Base-by-base conservation (phyloP, 2,888 invertebrate species). In the Pilophorus perplexus region DNA sequence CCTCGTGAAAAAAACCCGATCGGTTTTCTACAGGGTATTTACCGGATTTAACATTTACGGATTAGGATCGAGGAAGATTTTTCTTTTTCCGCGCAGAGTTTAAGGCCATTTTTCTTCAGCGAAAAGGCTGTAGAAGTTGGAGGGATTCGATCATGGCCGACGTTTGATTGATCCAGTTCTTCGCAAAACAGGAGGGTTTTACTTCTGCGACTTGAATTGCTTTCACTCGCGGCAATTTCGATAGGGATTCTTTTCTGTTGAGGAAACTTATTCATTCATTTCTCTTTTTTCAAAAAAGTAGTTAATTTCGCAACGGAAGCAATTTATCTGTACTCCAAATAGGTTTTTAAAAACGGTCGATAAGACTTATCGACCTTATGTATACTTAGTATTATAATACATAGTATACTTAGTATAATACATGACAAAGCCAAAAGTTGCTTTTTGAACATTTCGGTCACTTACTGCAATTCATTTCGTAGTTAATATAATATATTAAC, bases 21-120 rank as follows among this genome's bases (percentile, higher is more conserved):
- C 59, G 59, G 59, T 42, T 59, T 59, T 59, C 59, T 40, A 59
- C 59, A 59, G 33, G 59, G 59, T 25, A 27, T 40, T 59, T 59
- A 40, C 44, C 42, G 59, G 38, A 59, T 59, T 59, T 59, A 42
- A 59, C 59, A 59, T 59, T 42, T 25, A 22, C 18, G 44, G 16
- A 59, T 44, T 28, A 27, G 46, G 23, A 46, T 46, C 22, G 46
- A 28, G 52, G 28, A 28, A n/a, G n/a, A 52, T 25, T 27, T 22
- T 8, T 44, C 23, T 42, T 40, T 27, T 59, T 59, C n/a, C n/a
- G n/a, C n/a, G n/a, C 27, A 42, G 44, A 59, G 28, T 14, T 40
- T 23, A 27, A 27, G 16, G 23, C 59, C 59, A 40, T 42, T 59
- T 59, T 59, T 59, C 42, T 42, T 59, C 20, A n/a, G 33, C 33